Evolutionary conservation across 2,888 invertebrate species (phyloP).

Genomic region (Acanthoscelides obtectus): DNA sequence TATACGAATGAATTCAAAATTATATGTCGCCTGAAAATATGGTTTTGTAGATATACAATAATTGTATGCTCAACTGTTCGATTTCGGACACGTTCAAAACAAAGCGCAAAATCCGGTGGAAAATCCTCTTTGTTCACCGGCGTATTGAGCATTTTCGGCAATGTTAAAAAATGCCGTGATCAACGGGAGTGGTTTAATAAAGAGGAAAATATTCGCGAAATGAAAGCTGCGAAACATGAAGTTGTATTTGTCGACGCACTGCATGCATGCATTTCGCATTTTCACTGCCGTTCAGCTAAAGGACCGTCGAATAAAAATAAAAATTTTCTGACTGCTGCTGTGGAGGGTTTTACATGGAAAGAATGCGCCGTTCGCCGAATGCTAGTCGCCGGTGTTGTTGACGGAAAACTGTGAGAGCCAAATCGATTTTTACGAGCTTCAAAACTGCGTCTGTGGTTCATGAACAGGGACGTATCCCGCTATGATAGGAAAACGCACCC

Average conservation of each 20-base stretch:
- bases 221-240: background rate
- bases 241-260: background rate
- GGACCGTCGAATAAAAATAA: background rate
- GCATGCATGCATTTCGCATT: background rate
- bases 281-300: background rate
- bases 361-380: background rate
- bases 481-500: too few species aligned
- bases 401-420: conserved; percentile 40
- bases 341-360: background rate
- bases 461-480: conserved; percentile 14
- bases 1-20: too few species aligned
- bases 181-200: background rate
- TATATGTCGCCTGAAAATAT: too few species aligned
- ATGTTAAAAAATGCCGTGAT: background rate
- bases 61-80: too few species aligned
- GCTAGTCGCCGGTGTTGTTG: conserved; percentile 8
- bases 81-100: too few species aligned
- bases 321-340: background rate
- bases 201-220: background rate
- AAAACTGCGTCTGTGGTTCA: conserved; percentile 14
- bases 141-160: background rate
- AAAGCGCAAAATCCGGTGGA: background rate
- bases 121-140: background rate
- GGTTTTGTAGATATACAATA: too few species aligned
- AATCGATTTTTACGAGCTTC: conserved; percentile 52